phyloP scores from a whole-genome alignment of 2,113 vertebrate species.

The Theropithecus gelada region DNA sequence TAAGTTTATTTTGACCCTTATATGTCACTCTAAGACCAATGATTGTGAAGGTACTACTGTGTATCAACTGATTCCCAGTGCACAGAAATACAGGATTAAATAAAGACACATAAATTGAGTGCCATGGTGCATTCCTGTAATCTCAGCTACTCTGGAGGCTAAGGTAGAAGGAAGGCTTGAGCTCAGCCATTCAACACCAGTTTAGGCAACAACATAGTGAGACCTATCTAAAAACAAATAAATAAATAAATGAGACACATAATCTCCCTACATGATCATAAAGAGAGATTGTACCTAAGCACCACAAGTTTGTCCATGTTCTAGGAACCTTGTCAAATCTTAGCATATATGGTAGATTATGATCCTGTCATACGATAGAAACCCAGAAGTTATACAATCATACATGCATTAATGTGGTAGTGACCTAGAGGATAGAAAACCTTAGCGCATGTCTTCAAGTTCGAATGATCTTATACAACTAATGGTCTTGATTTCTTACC shows the following conservation, averaged over 20 bases:
- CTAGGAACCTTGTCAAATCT: not conserved
- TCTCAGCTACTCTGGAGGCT: not conserved
- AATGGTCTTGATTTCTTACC: not conserved
- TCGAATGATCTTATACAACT: not conserved
- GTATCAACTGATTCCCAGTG: not conserved
- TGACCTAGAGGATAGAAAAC: not conserved
- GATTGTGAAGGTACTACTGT: conserved; percentile 7
- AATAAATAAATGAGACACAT: not conserved
- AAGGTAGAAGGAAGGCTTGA: not conserved
- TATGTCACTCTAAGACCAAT: not conserved
- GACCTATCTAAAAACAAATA: not conserved
- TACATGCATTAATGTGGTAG: not conserved
- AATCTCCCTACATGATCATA: not conserved
- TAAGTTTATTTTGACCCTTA: not conserved
- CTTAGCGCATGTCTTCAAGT: not conserved
- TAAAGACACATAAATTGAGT: not conserved
- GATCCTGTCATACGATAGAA: not conserved
- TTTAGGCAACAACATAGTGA: not conserved
- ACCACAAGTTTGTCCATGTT: not conserved
- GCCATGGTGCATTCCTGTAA: not conserved
- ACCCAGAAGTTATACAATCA: not conserved
- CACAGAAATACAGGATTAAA: not conserved
- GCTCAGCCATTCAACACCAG: not conserved
- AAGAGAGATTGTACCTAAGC: not conserved
- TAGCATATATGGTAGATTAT: not conserved